Evolutionary conservation across 35 echinoderm and acorn worm genomes (phyloP).

Genomic region (Eucidaris tribuloides): DNA sequence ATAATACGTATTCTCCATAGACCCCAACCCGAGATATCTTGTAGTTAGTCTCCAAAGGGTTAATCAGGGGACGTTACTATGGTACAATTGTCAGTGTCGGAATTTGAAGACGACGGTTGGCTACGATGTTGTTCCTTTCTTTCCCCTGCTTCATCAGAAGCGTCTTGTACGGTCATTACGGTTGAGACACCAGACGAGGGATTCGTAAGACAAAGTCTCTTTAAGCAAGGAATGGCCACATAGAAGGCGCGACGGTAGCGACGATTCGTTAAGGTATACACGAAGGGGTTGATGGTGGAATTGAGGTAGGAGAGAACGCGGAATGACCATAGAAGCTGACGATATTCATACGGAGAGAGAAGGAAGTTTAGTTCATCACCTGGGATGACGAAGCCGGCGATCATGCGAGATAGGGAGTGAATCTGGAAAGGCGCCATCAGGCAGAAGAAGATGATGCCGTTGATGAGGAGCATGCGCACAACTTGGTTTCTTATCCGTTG

Average conservation of each 20-base stretch:
- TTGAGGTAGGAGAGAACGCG: slow-evolving; percentile 52
- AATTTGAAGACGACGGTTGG: too few species aligned
- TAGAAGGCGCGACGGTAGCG: slow-evolving; percentile 51
- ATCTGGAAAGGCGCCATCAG: slow-evolving; percentile 4
- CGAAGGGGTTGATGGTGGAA: slow-evolving; percentile 55
- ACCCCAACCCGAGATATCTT: too few species aligned
- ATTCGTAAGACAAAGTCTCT: neutral
- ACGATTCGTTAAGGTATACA: slow-evolving; percentile 42
- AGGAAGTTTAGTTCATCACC: neutral
- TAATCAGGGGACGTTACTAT: too few species aligned
- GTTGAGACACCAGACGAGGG: neutral
- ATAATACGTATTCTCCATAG: too few species aligned
- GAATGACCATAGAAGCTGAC: neutral
- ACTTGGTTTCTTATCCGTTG: slow-evolving; percentile 51
- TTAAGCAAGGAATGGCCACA: slow-evolving; percentile 19
- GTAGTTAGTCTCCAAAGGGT: too few species aligned
- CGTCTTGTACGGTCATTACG: too few species aligned
- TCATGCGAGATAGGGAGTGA: neutral
- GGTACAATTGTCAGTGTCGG: too few species aligned
- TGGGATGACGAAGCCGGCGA: neutral
- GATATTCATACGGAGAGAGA: neutral
- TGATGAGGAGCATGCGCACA: slow-evolving; percentile 70
- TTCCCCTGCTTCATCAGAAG: too few species aligned
- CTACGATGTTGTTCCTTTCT: too few species aligned
- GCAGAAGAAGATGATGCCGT: slow-evolving; percentile 53